These are phyloP conservation scores for Abrostola tripartita DNA, from an alignment of 2,888 invertebrate species.

Conservation along the genomic window DNA sequence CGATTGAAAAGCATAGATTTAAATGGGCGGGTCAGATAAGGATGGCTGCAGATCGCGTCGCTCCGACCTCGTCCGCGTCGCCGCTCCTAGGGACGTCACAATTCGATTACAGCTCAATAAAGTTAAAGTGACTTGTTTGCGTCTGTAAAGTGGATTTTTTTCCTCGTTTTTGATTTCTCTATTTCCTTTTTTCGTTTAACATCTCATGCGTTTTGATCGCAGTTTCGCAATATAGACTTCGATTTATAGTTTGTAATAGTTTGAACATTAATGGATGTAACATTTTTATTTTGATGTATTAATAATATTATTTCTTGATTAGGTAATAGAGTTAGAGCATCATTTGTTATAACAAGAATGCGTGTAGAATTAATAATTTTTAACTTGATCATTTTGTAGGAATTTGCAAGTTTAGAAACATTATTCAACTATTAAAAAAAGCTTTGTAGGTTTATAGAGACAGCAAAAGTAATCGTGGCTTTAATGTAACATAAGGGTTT, in stretches of 20 bases:
- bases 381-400: background rate
- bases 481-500: conserved; percentile 36
- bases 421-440: conserved; percentile 39
- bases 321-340: conserved; percentile 1
- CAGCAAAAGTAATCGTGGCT: conserved; percentile 40
- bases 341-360: background rate
- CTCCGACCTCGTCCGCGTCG: conserved; percentile 73
- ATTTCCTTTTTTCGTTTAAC: conserved; percentile 70
- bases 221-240: conserved; percentile 54
- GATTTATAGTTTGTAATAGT: conserved; percentile 42
- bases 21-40: conserved; percentile 87
- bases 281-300: conserved; percentile 2
- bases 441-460: conserved; percentile 21
- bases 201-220: conserved; percentile 58
- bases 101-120: conserved; percentile 89
- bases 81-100: conserved; percentile 86
- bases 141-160: conserved; percentile 87
- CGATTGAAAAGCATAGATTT: conserved; percentile 89
- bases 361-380: conserved; percentile 6
- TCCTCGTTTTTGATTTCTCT: conserved; percentile 81
- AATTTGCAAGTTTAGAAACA: conserved; percentile 8
- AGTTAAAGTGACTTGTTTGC: conserved; percentile 89
- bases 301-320: conserved; percentile 22
- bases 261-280: conserved; percentile 16
- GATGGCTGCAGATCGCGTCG: conserved; percentile 83